These are phyloP conservation scores for Coryphaenoides rupestris DNA, from an alignment of 2,113 vertebrate species.

Conservation along the genomic window DNA sequence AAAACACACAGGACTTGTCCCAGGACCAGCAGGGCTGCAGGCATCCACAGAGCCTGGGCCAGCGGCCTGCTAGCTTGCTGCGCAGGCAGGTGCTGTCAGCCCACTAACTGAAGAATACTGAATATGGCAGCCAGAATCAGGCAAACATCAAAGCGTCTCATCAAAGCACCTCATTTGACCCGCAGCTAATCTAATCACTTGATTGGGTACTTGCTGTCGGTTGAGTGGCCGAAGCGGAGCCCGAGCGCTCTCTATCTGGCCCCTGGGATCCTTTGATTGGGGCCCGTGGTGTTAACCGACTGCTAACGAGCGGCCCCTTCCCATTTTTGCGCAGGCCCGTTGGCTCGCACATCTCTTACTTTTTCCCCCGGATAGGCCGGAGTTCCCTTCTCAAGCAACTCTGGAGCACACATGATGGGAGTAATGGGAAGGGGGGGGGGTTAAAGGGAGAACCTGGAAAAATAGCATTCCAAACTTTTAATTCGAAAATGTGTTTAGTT, in stretches of 20 bases:
- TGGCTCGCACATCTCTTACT: conserved; percentile 35
- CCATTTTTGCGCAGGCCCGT: conserved; percentile 16
- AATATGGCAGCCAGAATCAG: conserved; percentile 36
- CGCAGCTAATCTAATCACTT: conserved; percentile 64
- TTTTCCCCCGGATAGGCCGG: conserved; percentile 35
- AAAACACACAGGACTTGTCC: conserved; percentile 32
- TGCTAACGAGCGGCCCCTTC: conserved; percentile 52
- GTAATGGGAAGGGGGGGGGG: not conserved
- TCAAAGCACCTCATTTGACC: conserved; percentile 64
- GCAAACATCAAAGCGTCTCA: conserved; percentile 61
- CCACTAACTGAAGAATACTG: conserved; percentile 29
- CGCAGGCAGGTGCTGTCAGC: conserved; percentile 27
- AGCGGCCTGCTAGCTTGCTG: conserved; percentile 19
- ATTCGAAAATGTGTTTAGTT: conserved; percentile 63
- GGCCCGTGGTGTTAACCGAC: conserved; percentile 26
- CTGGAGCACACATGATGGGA: conserved; percentile 32
- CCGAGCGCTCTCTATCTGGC: conserved; percentile 5
- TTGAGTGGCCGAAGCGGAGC: conserved; percentile 35
- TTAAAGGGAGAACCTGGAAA: conserved; percentile 29
- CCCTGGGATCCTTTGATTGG: conserved; percentile 54
- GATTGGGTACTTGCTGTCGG: conserved; percentile 36
- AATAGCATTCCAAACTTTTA: conserved; percentile 62
- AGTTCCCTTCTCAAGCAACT: conserved; percentile 36
- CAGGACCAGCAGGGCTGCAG: conserved; percentile 25
- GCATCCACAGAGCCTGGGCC: conserved; percentile 13